A percentile compares a stretch with the other conserved stretches of the same genome.
Evolutionary conservation across 2,797 vertebrate species (phyloP).

Genomic region (Scyliorhinus canicula): DNA sequence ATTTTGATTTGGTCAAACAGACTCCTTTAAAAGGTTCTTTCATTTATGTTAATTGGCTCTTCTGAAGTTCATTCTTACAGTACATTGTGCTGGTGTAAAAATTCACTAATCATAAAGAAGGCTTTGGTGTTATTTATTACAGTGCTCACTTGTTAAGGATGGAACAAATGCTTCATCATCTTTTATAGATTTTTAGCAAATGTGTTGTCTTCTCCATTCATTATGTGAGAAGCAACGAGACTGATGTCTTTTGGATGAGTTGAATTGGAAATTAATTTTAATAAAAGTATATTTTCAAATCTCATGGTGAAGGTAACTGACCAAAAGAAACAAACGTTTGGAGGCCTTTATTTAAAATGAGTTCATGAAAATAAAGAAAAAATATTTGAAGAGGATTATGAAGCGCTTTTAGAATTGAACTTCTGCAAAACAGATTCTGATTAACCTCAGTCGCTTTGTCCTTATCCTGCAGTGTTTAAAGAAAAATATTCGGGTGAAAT

Average conservation of each 20-base stretch:
- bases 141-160: background rate
- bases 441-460: background rate
- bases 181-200: background rate
- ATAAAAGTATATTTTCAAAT: background rate
- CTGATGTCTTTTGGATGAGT: background rate
- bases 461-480: background rate
- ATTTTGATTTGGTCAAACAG: background rate
- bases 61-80: background rate
- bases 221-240: background rate
- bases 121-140: background rate
- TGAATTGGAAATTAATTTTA: background rate
- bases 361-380: background rate
- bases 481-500: background rate
- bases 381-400: no score
- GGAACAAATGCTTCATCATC: background rate
- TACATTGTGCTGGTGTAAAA: conserved; percentile 4
- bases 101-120: background rate
- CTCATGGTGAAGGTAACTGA: background rate
- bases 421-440: background rate
- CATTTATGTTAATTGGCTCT: background rate
- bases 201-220: background rate
- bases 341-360: background rate
- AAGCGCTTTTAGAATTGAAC: background rate
- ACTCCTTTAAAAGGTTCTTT: background rate
- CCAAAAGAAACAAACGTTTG: background rate